A percentile compares a stretch with the other conserved stretches of the same genome.
These are phyloP conservation scores for Platygyra sinensis DNA, from an alignment of 64 coral and sea anemone genomes.

Conservation along the genomic window DNA sequence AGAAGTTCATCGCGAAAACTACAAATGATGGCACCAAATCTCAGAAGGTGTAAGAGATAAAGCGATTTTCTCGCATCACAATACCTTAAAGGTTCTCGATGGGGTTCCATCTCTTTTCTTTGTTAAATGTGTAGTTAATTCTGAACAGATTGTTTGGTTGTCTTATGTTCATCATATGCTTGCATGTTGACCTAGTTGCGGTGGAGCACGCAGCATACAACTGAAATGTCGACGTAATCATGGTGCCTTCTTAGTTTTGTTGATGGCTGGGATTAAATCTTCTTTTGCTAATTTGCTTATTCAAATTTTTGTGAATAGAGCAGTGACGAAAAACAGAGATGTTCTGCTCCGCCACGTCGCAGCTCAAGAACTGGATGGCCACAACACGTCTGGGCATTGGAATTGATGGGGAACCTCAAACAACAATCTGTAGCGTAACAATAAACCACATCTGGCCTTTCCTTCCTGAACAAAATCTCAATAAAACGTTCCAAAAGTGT, in stretches of 20 bases:
- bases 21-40: not conserved
- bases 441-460: not conserved
- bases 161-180: not conserved
- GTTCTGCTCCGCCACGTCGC: slow-evolving; percentile 25
- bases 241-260: not conserved
- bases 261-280: not conserved
- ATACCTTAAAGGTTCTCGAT: not conserved
- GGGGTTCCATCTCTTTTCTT: slow-evolving; percentile 25
- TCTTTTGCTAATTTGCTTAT: not conserved
- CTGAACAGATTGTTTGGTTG: slow-evolving; percentile 32
- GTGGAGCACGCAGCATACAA: not conserved
- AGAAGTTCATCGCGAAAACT: not conserved
- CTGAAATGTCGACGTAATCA: not conserved
- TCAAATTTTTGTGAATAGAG: slow-evolving; percentile 26
- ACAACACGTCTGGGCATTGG: slow-evolving; percentile 72
- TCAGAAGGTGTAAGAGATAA: not conserved
- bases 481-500: not conserved
- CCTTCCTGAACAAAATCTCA: not conserved
- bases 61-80: not conserved
- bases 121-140: slow-evolving; percentile 46
- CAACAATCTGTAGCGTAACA: slow-evolving; percentile 33
- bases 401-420: slow-evolving; percentile 37
- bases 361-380: slow-evolving; percentile 74
- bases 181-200: not conserved
- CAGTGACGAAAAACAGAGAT: slow-evolving; percentile 42